A percentile compares a stretch with the other conserved stretches of the same genome.
phyloP scores from a whole-genome alignment of 2,797 vertebrate species.

The Sebastes hubbsi region DNA sequence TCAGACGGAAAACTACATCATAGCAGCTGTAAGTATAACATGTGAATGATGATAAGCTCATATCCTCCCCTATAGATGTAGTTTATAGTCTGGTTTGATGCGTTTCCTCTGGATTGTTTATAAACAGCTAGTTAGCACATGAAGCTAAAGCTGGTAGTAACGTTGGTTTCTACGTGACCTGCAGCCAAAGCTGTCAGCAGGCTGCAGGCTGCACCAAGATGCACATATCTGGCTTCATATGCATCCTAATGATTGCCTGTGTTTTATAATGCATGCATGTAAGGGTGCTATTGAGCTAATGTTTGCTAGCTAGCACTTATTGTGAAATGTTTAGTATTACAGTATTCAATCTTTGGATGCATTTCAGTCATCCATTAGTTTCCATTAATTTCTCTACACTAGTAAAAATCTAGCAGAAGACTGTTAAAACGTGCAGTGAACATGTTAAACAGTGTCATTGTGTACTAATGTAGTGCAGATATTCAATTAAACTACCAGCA shows the following conservation, averaged over 20 bases:
- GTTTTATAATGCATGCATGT: no score
- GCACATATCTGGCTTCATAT: not conserved
- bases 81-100: conserved; percentile 9
- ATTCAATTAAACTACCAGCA: not conserved
- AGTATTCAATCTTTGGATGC: not conserved
- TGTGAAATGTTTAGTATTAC: not conserved
- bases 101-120: conserved; percentile 29
- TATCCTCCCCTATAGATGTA: not conserved
- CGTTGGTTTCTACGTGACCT: conserved; percentile 8
- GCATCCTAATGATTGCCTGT: not conserved
- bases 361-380: not conserved
- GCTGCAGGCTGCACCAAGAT: not conserved
- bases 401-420: not conserved
- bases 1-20: not conserved
- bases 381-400: not conserved
- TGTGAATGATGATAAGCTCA: not conserved
- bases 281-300: not conserved
- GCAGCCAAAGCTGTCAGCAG: conserved; percentile 37
- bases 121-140: conserved; percentile 66
- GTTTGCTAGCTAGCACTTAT: not conserved
- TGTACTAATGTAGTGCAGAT: not conserved
- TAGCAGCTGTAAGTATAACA: conserved; percentile 54
- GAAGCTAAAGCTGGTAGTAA: conserved; percentile 56
- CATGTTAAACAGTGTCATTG: no score
- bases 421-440: not conserved